Evolutionary conservation across 2,113 vertebrate genomes (phyloP).

Genomic region (Prietella phreatophila): DNA sequence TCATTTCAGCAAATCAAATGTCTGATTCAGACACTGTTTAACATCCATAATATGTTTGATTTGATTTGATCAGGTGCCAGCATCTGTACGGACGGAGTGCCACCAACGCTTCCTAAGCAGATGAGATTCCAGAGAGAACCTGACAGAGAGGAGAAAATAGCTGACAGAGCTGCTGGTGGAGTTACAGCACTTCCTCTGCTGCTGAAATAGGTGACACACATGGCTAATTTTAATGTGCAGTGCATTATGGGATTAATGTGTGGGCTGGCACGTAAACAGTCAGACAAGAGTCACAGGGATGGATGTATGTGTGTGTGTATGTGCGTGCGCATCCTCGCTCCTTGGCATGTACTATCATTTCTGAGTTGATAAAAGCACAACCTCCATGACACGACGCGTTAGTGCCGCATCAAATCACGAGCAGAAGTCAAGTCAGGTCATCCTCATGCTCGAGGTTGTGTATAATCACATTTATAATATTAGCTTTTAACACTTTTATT

Average conservation of each 20-base stretch:
- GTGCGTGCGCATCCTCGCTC: not conserved
- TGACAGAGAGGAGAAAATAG: not conserved
- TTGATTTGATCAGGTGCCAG: not conserved
- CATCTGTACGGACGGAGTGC: not conserved
- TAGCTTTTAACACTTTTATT: not conserved
- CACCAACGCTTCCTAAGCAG: not conserved
- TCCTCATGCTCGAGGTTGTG: not conserved
- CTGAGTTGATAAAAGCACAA: conserved; percentile 64
- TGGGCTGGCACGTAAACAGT: not conserved
- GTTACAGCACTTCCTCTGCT: not conserved
- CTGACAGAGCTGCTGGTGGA: not conserved
- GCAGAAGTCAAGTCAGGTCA: not conserved
- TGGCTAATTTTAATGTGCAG: not conserved
- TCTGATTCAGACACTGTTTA: not conserved
- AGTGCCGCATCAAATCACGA: conserved; percentile 61
- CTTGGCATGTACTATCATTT: conserved; percentile 62
- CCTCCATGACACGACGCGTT: conserved; percentile 66
- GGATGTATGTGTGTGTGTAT: not conserved
- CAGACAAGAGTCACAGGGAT: not conserved
- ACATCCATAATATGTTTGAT: not conserved
- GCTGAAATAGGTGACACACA: not conserved
- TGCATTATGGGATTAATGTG: not conserved
- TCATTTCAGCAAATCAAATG: not conserved
- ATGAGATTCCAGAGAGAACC: not conserved
- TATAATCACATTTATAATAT: not conserved